Percentiles rank a stretch among this genome's conserved stretches.
Conservation (phyloP, 2,797 vertebrate species). For the Phoebastria nigripes region DNA sequence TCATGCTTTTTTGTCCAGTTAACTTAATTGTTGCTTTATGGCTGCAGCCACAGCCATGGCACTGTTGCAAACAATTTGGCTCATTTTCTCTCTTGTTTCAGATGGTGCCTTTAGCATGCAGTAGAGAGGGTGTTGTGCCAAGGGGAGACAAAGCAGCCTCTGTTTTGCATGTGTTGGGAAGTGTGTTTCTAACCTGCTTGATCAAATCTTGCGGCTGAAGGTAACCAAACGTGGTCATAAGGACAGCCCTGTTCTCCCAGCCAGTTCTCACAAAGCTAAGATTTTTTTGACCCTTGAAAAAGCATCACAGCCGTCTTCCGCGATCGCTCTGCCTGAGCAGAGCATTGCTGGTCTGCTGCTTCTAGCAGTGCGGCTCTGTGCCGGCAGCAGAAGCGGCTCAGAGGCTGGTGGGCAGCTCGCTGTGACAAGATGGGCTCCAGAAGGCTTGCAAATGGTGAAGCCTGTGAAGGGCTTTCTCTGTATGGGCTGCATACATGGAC, state of each 20-base stretch:
- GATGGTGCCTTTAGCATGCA: background rate
- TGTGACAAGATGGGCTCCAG: background rate
- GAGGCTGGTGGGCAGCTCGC: background rate
- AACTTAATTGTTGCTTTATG: conserved; percentile 5
- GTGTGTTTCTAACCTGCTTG: conserved; percentile 35
- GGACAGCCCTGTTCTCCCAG: background rate
- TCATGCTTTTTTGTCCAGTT: background rate
- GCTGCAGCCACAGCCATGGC: background rate
- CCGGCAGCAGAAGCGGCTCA: fast-evolving
- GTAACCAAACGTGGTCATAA: background rate
- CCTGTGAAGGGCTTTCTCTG: background rate
- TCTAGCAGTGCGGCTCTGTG: background rate
- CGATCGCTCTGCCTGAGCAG: background rate
- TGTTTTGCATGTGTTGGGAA: background rate
- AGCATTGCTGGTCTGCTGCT: background rate
- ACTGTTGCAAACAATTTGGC: background rate
- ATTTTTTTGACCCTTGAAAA: background rate
- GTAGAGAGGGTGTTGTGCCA: background rate
- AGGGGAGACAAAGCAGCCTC: background rate
- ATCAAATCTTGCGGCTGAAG: background rate
- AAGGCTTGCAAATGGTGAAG: background rate
- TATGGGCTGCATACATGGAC: background rate
- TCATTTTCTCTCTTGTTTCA: background rate
- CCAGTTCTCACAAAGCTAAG: background rate
- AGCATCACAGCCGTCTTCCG: background rate